phyloP scores from a whole-genome alignment of 1,140 invertebrate species.

The Ooceraea biroi region DNA sequence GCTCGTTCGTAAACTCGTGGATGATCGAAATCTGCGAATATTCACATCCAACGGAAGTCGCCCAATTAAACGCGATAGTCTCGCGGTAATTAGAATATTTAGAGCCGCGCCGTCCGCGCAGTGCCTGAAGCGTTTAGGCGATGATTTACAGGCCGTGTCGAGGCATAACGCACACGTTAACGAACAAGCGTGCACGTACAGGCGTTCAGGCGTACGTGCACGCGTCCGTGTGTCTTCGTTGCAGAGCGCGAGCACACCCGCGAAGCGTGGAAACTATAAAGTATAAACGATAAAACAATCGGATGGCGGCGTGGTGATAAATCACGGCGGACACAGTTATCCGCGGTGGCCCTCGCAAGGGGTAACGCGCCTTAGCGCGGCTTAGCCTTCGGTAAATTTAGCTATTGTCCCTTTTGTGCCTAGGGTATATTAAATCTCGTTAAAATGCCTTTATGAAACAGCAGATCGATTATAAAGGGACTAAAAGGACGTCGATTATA shows the following conservation, averaged over 20 bases:
- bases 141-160: slow-evolving; percentile 70
- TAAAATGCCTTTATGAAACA: slow-evolving; percentile 72
- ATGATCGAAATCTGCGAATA: slow-evolving; percentile 4
- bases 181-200: slow-evolving; percentile 30
- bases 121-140: slow-evolving; percentile 70
- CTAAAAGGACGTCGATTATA: too few species aligned
- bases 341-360: slow-evolving; percentile 53
- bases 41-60: background rate
- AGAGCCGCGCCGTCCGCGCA: slow-evolving; percentile 4
- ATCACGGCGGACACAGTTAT: slow-evolving; percentile 68
- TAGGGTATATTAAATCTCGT: slow-evolving; percentile 77
- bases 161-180: background rate
- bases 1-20: background rate
- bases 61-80: slow-evolving; percentile 30
- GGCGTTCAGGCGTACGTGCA: slow-evolving; percentile 16
- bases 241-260: slow-evolving; percentile 64
- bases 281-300: slow-evolving; percentile 77
- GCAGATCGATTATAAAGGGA: background rate
- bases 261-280: slow-evolving; percentile 75
- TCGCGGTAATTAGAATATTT: slow-evolving; percentile 74
- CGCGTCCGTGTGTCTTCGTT: slow-evolving; percentile 62
- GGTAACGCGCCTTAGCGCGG: slow-evolving; percentile 62
- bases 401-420: slow-evolving; percentile 70
- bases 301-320: slow-evolving; percentile 63
- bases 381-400: slow-evolving; percentile 74